Base-by-base conservation (phyloP, 2,888 invertebrate species). In the Aspidapion aeneum region DNA sequence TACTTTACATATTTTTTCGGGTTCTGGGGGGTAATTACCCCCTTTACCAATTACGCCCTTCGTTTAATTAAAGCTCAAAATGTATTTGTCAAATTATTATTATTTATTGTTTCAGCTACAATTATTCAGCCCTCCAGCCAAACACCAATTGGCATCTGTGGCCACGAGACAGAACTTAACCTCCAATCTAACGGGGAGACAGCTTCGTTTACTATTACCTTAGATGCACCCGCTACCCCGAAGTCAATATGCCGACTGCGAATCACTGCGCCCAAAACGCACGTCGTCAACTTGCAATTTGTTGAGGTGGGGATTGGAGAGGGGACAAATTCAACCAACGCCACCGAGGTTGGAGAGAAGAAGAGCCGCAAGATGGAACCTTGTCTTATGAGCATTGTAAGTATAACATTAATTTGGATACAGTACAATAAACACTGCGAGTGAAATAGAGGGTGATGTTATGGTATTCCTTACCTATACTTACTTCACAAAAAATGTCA, bases 361-460 rank as follows among this genome's bases (percentile, higher is more conserved):
- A 35, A 35, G 35, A 35, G 35, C 5, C 3, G 12, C 12, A 35
- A 12, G 35, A 35, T 12, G 35, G 35, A 35, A 12, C 69, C 72
- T 3, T 77, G 77, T 63, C 65, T 69, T 22, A 66, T 77, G 62
- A 73, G 71, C 59, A 71, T 75, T 60, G 77, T 77, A 74, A 71
- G 74, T 74, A 62, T 59, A 55, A 1, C n/a, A n/a, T n/a, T 56
- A 21, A n/a, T 1, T n/a, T n/a, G n/a, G n/a, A n/a, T n/a, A n/a
- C n/a, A n/a, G n/a, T n/a, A n/a, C n/a, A n/a, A n/a, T n/a, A n/a
- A n/a, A n/a, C n/a, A n/a, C n/a, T n/a, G n/a, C n/a, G n/a, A n/a
- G n/a, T n/a, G n/a, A n/a, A n/a, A n/a, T n/a, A n/a, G n/a, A n/a
- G n/a, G n/a, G n/a, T n/a, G n/a, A n/a, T n/a, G n/a, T n/a, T n/a